Evolutionary conservation across 2,797 vertebrate genomes (phyloP).

Genomic region (Myotis pilosus): DNA sequence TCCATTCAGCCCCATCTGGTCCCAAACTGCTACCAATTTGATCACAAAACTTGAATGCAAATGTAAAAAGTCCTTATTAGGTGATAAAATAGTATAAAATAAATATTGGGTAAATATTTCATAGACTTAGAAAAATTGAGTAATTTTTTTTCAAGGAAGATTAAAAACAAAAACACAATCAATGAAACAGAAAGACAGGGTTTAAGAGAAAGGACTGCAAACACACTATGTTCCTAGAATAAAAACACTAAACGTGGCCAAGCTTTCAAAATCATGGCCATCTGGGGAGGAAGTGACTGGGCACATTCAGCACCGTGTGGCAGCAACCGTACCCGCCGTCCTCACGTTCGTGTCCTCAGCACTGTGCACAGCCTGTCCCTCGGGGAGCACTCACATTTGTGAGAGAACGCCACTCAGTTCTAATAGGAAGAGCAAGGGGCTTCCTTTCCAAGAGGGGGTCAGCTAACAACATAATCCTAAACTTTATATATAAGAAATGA

Average conservation of each 20-base stretch:
- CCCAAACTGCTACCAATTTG: not conserved
- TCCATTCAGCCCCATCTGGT: not conserved
- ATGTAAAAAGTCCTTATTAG: not conserved
- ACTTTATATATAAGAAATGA: not conserved
- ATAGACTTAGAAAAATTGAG: not conserved
- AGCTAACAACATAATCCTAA: not conserved
- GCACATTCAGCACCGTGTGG: accelerated
- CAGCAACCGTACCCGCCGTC: accelerated
- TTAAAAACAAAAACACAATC: not conserved
- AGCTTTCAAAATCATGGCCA: no score
- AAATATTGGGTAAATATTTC: not conserved
- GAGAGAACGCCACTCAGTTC: not conserved
- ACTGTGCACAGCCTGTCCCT: accelerated
- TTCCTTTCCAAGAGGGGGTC: not conserved
- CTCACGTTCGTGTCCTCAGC: no score
- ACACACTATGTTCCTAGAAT: not conserved
- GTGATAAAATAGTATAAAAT: not conserved
- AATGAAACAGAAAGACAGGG: not conserved
- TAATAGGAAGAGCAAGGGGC: not conserved
- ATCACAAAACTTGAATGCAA: not conserved
- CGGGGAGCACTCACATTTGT: accelerated
- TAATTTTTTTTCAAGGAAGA: not conserved
- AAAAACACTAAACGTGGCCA: no score
- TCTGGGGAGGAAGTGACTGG: accelerated
- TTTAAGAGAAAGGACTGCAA: not conserved